Base-by-base conservation (phyloP, 2,888 invertebrate species). In the Syrphus vitripennis region DNA sequence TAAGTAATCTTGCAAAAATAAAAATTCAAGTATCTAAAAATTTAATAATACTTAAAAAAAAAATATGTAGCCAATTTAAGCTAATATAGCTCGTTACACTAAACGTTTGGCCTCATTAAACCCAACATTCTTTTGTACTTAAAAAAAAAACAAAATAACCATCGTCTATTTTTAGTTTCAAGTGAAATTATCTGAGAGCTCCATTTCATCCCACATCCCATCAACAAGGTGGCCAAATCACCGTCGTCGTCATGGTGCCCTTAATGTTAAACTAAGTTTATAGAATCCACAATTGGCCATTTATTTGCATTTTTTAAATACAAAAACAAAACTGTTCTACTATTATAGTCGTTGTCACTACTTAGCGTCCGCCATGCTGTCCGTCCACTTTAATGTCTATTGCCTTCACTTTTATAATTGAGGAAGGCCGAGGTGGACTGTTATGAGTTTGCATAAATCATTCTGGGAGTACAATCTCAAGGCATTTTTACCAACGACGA, bases 401-500 rank as follows among this genome's bases (percentile, higher is more conserved):
- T 74, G 69, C 19, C 34, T 50, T 69, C 48, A 77, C 34, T 77
- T 31, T 50, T 71, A n/a, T n/a, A 24, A 81, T 75, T 42, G 61
- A 70, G 70, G 70, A 80, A 75, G 24, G 45, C 75, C 65, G 50
- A 48, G 75, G 69, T 80, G 75, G 83, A 80, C 70, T 48, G 50
- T 80, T 76, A 84, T 84, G 80, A 67, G 80, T 67, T 76, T 76
- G 45, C 72, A 84, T 84, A 84, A 81, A 77, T 84, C 76, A 77
- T 69, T 50, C 81, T 74, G 19, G 55, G 37, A n/a, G 37, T 12
- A 21, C 74, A 83, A 75, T 83, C 70, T 75, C 37, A 70, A 69
- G 67, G 40, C 74, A 72, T 59, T 53, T 65, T 55, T 61, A 70
- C 55, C 37, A 12, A 19, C 26, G n/a, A 53, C 12, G 2, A 6